A percentile compares a stretch with the other conserved stretches of the same genome.
Evolutionary conservation across 2,113 vertebrate genomes (phyloP).

Genomic region (Oplegnathus fasciatus): DNA sequence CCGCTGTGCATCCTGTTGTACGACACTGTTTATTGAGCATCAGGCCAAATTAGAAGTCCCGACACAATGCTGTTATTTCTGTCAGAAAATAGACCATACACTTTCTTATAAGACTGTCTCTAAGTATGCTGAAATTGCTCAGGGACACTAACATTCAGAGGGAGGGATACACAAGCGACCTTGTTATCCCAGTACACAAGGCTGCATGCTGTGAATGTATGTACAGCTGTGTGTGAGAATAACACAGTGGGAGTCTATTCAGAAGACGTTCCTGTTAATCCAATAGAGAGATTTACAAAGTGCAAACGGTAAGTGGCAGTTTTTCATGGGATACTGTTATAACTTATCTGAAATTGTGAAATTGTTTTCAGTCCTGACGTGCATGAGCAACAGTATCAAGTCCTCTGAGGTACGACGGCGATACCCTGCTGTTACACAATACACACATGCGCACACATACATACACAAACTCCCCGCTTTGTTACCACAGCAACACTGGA

Average conservation of each 20-base stretch:
- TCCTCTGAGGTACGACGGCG: conserved; percentile 14
- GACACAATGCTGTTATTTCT: conserved; percentile 42
- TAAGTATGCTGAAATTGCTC: conserved; percentile 36
- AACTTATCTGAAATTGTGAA: not conserved
- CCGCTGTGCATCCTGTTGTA: not conserved
- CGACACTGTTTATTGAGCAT: conserved; percentile 24
- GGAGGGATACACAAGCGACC: conserved; percentile 32
- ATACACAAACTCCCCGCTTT: conserved; percentile 9
- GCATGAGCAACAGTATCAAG: not conserved
- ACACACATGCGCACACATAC: conserved; percentile 1
- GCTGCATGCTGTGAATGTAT: conserved; percentile 53
- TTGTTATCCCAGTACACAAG: conserved; percentile 36
- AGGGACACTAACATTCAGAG: conserved; percentile 1
- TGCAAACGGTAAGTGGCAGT: not conserved
- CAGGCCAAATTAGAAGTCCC: conserved; percentile 23
- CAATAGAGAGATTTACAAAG: not conserved
- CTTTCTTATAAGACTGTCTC: not conserved
- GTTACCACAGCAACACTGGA: conserved; percentile 66
- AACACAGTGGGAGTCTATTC: conserved; percentile 39
- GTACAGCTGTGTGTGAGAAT: conserved; percentile 61
- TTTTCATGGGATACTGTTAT: not conserved
- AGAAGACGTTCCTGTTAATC: conserved; percentile 24
- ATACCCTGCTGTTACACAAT: conserved; percentile 8
- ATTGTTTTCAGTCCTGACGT: not conserved
- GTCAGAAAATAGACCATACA: conserved; percentile 20